A percentile compares a stretch with the other conserved stretches of the same genome.
phyloP scores from a whole-genome alignment of 2,888 invertebrate genomes.

The Tipula helvola region DNA sequence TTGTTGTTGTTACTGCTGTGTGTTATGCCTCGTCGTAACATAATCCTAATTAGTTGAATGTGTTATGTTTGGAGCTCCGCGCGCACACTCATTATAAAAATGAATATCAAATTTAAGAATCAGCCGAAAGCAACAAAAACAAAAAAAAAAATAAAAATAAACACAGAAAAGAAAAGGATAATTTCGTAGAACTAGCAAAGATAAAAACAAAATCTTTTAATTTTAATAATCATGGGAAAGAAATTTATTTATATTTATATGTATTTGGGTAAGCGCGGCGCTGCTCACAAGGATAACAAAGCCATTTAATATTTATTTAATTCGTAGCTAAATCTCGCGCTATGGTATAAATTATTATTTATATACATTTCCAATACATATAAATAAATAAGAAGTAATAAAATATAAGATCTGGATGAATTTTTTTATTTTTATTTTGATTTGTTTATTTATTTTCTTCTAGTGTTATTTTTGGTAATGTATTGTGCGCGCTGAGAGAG shows the following conservation, averaged over 20 bases:
- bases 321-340: not conserved
- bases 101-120: not conserved
- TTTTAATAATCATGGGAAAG: not conserved
- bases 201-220: not conserved
- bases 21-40: not conserved
- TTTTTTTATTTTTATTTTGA: not conserved
- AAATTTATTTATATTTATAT: not conserved
- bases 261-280: not conserved
- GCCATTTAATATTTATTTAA: not conserved
- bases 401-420: not conserved
- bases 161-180: not conserved
- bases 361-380: not conserved
- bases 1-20: not conserved
- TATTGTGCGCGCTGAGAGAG: not conserved
- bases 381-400: not conserved
- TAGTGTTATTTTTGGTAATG: constrained; percentile 4
- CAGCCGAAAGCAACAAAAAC: not conserved
- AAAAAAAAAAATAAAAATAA: not conserved
- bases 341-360: too few relatives aligned
- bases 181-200: not conserved
- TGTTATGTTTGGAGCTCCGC: not conserved
- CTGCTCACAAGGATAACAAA: not conserved
- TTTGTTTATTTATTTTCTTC: not conserved
- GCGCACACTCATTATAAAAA: not conserved
- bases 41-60: not conserved